phyloP scores from a whole-genome alignment of 1,140 invertebrate genomes.

The Zophobas atratus region DNA sequence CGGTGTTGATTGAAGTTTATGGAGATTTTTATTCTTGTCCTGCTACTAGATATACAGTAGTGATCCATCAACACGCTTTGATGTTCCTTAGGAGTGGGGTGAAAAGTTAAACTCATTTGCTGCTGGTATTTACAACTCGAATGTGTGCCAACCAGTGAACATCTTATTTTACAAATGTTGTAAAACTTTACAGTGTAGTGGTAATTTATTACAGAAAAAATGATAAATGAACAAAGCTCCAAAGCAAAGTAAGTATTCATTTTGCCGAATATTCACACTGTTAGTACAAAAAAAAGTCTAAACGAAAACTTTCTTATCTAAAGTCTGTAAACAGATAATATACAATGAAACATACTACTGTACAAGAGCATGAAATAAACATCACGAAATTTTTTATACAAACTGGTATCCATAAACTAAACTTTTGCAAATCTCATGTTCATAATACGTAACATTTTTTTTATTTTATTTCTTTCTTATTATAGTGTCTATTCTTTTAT shows the following conservation, averaged over 20 bases:
- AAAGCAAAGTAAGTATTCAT: constrained; percentile 30
- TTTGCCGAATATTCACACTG: neutral
- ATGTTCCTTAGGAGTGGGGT: constrained; percentile 7
- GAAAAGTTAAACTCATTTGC: constrained; percentile 9
- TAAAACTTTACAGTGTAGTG: neutral
- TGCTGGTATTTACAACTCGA: constrained; percentile 26
- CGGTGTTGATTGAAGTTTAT: neutral
- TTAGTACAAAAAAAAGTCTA: too few species aligned
- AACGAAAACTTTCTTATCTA: too few species aligned
- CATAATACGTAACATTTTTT: too few species aligned
- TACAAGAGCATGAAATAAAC: too few species aligned
- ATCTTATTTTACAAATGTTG: constrained; percentile 18
- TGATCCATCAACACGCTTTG: neutral
- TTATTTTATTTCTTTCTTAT: too few species aligned
- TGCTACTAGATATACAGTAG: neutral
- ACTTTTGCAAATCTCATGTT: too few species aligned
- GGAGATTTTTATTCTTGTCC: constrained; percentile 7
- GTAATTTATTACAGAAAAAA: neutral
- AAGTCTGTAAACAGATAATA: too few species aligned
- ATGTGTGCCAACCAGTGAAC: constrained; percentile 23
- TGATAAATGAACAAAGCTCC: constrained; percentile 24
- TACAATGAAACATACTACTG: too few species aligned
- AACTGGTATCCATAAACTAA: too few species aligned
- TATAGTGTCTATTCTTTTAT: too few species aligned
- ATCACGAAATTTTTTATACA: too few species aligned